Conservation (phyloP, 2,113 vertebrate genomes). For the Proteles cristata region DNA sequence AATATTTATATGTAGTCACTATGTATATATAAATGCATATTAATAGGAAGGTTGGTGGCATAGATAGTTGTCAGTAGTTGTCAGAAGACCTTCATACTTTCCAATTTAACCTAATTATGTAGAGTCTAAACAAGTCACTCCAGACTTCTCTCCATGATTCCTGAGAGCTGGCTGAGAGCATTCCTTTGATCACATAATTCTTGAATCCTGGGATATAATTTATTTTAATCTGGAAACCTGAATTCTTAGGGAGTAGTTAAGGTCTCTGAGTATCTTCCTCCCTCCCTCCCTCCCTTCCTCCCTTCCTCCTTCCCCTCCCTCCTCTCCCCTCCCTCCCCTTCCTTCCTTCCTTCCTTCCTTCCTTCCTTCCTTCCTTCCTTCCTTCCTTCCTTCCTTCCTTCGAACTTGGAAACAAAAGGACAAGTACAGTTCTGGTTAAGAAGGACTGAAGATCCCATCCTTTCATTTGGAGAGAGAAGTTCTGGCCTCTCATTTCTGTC, state of each 20-base stretch:
- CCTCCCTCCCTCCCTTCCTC: neutral
- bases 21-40: neutral
- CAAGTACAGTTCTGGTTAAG: neutral
- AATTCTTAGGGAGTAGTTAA: neutral
- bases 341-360: too few relatives aligned
- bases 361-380: too few relatives aligned
- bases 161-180: neutral
- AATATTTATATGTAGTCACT: neutral
- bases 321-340: too few relatives aligned
- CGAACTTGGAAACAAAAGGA: neutral
- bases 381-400: too few relatives aligned
- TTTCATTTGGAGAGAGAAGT: neutral
- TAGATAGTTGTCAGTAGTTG: neutral
- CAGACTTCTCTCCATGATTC: neutral
- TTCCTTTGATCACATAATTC: neutral
- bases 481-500: neutral
- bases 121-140: neutral
- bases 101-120: neutral
- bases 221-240: constrained; percentile 28
- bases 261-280: neutral
- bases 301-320: fast-evolving
- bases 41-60: neutral
- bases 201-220: neutral
- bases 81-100: neutral
- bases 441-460: neutral